phyloP scores from a whole-genome alignment of 1,140 invertebrate genomes.

The Drosophila melanogaster region DNA sequence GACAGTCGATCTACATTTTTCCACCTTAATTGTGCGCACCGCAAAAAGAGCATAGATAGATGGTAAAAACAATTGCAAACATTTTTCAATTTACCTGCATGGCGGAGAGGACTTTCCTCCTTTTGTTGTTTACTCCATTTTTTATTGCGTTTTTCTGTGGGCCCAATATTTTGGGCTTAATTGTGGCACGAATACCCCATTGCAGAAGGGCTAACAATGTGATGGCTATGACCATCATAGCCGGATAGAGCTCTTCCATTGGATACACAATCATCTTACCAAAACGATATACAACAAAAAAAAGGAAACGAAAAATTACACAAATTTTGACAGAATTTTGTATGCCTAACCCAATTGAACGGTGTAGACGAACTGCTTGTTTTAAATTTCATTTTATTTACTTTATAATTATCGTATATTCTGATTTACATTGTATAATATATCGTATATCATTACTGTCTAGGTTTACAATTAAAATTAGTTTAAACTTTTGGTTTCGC shows the following conservation, averaged over 20 bases:
- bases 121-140: slow-evolving; percentile 6
- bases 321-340: slow-evolving; percentile 27
- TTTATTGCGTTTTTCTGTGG: slow-evolving; percentile 5
- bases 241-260: background rate
- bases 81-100: slow-evolving; percentile 78
- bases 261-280: slow-evolving; percentile 20
- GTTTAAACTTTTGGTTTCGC: slow-evolving; percentile 25
- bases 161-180: background rate
- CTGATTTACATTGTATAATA: slow-evolving; percentile 56
- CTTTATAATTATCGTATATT: slow-evolving; percentile 52
- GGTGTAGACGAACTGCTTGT: background rate
- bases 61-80: slow-evolving; percentile 63
- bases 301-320: slow-evolving; percentile 4
- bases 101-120: slow-evolving; percentile 1
- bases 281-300: slow-evolving; percentile 8
- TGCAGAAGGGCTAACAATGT: slow-evolving; percentile 15
- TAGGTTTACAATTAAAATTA: slow-evolving; percentile 53
- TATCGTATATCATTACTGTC: slow-evolving; percentile 48
- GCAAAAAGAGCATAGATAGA: slow-evolving; percentile 7
- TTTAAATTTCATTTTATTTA: slow-evolving; percentile 39
- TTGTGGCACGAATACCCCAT: slow-evolving; percentile 1
- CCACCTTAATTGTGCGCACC: slow-evolving; percentile 27
- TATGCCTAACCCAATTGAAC: slow-evolving; percentile 12
- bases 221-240: slow-evolving; percentile 1
- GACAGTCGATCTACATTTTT: background rate